Evolutionary conservation across 2,888 invertebrate genomes (phyloP), one percentile per base, ranked within the genome.

Genomic region (Ochropleura plecta): DNA sequence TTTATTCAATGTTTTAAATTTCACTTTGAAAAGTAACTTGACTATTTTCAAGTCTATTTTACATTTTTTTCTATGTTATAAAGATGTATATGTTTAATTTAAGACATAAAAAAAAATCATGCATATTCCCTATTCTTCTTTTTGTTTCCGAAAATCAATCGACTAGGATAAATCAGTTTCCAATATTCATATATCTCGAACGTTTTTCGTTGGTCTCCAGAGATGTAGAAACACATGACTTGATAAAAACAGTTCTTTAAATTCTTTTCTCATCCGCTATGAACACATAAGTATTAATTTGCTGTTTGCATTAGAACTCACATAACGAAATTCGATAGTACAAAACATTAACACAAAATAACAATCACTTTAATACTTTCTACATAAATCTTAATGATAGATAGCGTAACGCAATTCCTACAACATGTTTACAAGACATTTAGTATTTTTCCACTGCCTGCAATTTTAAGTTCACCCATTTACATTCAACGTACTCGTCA

Each of bases 371-470:
- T 7, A 49, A 67, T 18, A 75, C 76, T 78, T 76, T 69, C 82
- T 57, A 51, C 59, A 82, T 79, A 62, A 82, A 83, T 57, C 67
- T 68, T 30, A 65, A 49, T 68, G 68, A 83, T 20, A 51, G 9
- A 65, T 30, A 16, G 20, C 18, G 49, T 65, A 69, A 64, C 63
- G n/a, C 20, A 57, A 49, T 46, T 48, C 40, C 51, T 69, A 42
- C n/a, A 88, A 78, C 78, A 71, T 64, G 46, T 76, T 73, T 63
- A 77, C 63, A 60, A 49, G 49, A 66, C 59, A 63, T 83, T 75
- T 77, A 59, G 80, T 82, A 73, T 78, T 73, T 85, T 82, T 84
- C 77, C 78, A 76, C 42, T 70, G 51, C 42, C 30, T 48, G 57
- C 18, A n/a, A 67, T 40, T 70, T 64, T 66, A 60, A 64, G 67